phyloP scores from a whole-genome alignment of 2,888 invertebrate species.

The Parnassius smintheus region DNA sequence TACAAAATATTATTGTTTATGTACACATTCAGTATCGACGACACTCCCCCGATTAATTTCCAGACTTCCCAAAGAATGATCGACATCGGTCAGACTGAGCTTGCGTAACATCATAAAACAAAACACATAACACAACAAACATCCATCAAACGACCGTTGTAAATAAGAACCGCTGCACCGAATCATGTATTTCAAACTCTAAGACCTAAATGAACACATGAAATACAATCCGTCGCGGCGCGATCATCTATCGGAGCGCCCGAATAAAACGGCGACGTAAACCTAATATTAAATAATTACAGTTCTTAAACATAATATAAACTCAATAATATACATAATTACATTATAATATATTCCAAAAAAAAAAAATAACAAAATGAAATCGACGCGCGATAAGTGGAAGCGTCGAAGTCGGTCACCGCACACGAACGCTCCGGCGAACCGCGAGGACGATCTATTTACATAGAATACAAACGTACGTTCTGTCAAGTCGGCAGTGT shows the following conservation, averaged over 20 bases:
- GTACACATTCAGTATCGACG: constrained; percentile 39
- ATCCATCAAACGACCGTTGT: constrained; percentile 66
- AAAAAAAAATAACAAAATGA: constrained; percentile 59
- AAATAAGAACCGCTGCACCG: constrained; percentile 60
- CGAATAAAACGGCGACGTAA: constrained; percentile 55
- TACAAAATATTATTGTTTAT: constrained; percentile 38
- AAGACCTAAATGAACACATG: constrained; percentile 80
- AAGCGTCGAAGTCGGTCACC: constrained; percentile 27
- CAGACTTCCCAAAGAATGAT: constrained; percentile 69
- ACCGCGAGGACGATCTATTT: constrained; percentile 19
- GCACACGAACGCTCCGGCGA: constrained; percentile 10
- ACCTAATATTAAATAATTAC: constrained; percentile 75
- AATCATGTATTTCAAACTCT: constrained; percentile 72
- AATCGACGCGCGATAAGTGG: constrained; percentile 53
- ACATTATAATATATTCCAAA: constrained; percentile 76
- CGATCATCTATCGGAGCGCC: constrained; percentile 48
- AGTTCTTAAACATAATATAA: constrained; percentile 76
- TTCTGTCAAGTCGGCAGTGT: constrained; percentile 33
- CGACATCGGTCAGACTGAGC: constrained; percentile 78
- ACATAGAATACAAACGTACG: constrained; percentile 18
- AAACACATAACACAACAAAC: constrained; percentile 77
- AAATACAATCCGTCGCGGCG: constrained; percentile 69
- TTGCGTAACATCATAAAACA: constrained; percentile 68
- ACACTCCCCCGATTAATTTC: constrained; percentile 38
- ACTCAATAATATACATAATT: constrained; percentile 80